These are phyloP conservation scores for Xanthorhoe designata DNA, from an alignment of 2,888 invertebrate genomes.

Conservation along the genomic window DNA sequence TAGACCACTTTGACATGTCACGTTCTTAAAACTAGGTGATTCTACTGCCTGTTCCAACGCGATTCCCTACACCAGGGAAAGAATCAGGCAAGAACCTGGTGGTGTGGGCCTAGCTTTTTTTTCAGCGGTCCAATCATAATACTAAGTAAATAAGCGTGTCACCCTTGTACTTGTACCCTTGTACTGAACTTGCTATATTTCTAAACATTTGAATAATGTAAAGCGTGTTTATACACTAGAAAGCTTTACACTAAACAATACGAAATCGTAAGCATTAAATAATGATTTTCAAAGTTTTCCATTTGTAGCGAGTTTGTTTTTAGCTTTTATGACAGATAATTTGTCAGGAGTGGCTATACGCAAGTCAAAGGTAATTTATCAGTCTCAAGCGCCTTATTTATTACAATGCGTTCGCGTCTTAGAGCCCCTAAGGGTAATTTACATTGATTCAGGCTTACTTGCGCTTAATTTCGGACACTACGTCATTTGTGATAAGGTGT, in stretches of 20 bases:
- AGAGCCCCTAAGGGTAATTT: slow-evolving; percentile 2
- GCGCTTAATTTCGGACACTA: background rate
- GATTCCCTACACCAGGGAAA: too few relatives aligned
- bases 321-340: slow-evolving; percentile 83
- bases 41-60: too few relatives aligned
- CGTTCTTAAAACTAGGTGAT: too few relatives aligned
- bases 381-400: slow-evolving; percentile 84
- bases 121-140: too few relatives aligned
- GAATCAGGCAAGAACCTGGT: too few relatives aligned
- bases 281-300: slow-evolving; percentile 74
- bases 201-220: background rate
- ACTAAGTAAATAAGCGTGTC: too few relatives aligned
- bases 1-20: too few relatives aligned
- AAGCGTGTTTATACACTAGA: background rate
- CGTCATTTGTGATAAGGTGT: background rate
- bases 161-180: too few relatives aligned
- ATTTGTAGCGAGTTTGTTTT: slow-evolving; percentile 81
- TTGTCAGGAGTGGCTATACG: slow-evolving; percentile 80
- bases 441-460: slow-evolving; percentile 1
- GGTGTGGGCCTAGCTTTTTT: too few relatives aligned
- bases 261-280: slow-evolving; percentile 56
- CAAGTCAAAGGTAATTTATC: slow-evolving; percentile 85
- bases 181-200: background rate
- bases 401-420: slow-evolving; percentile 75
- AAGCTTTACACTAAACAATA: background rate